Evolutionary conservation across 2,113 vertebrate species (phyloP).

Genomic region (Brevimyrus niger): DNA sequence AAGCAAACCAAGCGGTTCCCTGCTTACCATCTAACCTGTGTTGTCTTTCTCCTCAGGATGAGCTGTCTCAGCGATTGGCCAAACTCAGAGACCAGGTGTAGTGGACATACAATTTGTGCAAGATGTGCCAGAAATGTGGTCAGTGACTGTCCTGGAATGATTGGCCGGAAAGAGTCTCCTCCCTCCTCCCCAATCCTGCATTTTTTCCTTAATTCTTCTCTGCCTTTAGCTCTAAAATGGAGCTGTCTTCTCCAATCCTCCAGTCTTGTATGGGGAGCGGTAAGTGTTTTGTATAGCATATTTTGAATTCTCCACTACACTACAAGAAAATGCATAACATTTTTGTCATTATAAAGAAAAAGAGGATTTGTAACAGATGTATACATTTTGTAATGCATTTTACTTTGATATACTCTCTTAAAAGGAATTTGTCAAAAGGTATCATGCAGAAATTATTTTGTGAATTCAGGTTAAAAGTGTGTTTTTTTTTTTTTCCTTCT

Average conservation of each 20-base stretch:
- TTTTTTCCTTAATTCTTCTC: not conserved
- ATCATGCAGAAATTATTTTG: not conserved
- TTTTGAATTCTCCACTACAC: not conserved
- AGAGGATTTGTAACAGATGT: not conserved
- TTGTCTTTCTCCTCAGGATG: constrained; percentile 62
- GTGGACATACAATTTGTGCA: constrained; percentile 11
- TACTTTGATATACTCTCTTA: not conserved
- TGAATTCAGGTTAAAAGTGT: not conserved
- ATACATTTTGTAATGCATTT: constrained; percentile 2
- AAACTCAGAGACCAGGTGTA: constrained; percentile 86
- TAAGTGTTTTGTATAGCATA: not conserved
- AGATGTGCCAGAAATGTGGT: not conserved
- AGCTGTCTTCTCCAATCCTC: not conserved
- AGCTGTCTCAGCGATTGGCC: constrained; percentile 84
- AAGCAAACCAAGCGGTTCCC: not conserved
- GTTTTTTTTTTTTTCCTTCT: not conserved
- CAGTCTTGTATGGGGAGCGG: not conserved
- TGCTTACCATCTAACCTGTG: not conserved
- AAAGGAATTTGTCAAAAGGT: not conserved
- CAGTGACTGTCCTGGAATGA: not conserved
- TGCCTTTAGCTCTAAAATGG: not conserved
- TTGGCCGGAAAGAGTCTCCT: not conserved
- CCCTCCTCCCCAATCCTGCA: not conserved
- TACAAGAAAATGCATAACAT: not conserved
- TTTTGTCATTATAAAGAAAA: not conserved